These are phyloP conservation scores for Ursus arctos DNA, from an alignment of 2,113 vertebrate species.

Conservation along the genomic window DNA sequence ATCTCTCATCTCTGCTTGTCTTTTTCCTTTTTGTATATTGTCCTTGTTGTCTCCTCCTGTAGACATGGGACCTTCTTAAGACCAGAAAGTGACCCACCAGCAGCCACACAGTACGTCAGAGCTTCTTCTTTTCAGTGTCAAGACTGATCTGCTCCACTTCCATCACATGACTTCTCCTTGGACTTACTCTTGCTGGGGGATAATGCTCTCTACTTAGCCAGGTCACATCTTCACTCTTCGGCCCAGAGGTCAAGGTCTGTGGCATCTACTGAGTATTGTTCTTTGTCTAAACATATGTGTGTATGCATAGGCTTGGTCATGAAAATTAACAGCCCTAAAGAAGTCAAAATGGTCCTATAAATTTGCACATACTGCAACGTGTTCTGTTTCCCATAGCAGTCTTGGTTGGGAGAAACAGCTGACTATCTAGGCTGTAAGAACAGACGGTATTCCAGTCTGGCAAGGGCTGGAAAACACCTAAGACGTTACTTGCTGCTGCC, in stretches of 20 bases:
- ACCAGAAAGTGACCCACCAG: neutral
- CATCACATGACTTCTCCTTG: neutral
- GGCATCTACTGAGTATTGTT: neutral
- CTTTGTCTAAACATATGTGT: neutral
- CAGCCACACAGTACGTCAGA: neutral
- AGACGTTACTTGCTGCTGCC: neutral
- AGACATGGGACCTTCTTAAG: neutral
- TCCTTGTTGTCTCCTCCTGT: neutral
- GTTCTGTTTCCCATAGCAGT: neutral
- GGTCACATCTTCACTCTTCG: neutral
- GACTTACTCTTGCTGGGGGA: neutral
- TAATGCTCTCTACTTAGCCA: neutral
- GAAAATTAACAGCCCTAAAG: conserved; percentile 26
- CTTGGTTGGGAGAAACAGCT: neutral
- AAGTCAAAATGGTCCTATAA: neutral
- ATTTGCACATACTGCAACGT: neutral
- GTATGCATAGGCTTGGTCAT: neutral
- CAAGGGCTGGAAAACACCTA: neutral
- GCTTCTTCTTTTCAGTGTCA: neutral
- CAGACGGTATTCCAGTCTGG: neutral
- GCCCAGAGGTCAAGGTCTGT: neutral
- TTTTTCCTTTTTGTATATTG: neutral
- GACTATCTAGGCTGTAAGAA: neutral
- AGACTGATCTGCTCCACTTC: neutral
- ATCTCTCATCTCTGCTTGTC: neutral